Conservation (phyloP, 2,797 vertebrate genomes). For the Phalloptychus januarius region DNA sequence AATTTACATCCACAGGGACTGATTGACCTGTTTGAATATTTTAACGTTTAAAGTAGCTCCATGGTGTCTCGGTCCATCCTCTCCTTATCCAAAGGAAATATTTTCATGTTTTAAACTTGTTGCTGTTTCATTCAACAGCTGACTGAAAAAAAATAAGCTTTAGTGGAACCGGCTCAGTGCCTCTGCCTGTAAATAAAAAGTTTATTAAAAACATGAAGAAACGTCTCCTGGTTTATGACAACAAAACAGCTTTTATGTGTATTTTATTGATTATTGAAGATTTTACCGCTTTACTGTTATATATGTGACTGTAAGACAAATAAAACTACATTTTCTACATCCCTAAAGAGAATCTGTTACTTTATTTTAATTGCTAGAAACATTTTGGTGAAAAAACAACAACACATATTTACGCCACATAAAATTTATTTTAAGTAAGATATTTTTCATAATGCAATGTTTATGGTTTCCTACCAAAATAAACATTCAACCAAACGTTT, state of each 20-base stretch:
- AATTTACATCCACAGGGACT: not conserved
- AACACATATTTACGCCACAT: not conserved
- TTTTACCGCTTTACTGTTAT: not conserved
- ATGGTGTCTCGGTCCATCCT: not conserved
- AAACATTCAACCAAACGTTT: too few relatives aligned
- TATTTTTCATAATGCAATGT: not conserved
- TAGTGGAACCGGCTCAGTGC: not conserved
- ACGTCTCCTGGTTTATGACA: not conserved
- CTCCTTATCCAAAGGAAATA: not conserved
- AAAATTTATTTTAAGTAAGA: not conserved
- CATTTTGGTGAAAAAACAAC: not conserved
- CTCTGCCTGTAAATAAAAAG: not conserved
- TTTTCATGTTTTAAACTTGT: not conserved
- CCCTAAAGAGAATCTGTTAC: not conserved
- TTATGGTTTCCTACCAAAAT: not conserved
- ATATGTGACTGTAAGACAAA: conserved; percentile 2
- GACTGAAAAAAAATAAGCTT: not conserved
- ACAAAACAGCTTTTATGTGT: not conserved
- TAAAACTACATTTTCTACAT: conserved; percentile 2
- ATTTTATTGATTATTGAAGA: not conserved
- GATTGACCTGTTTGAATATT: not conserved
- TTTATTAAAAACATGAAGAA: not conserved
- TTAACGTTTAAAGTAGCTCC: not conserved
- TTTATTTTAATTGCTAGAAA: not conserved
- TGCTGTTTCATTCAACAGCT: not conserved